phyloP scores from a whole-genome alignment of 2,113 vertebrate genomes.

The Anguilla rostrata region DNA sequence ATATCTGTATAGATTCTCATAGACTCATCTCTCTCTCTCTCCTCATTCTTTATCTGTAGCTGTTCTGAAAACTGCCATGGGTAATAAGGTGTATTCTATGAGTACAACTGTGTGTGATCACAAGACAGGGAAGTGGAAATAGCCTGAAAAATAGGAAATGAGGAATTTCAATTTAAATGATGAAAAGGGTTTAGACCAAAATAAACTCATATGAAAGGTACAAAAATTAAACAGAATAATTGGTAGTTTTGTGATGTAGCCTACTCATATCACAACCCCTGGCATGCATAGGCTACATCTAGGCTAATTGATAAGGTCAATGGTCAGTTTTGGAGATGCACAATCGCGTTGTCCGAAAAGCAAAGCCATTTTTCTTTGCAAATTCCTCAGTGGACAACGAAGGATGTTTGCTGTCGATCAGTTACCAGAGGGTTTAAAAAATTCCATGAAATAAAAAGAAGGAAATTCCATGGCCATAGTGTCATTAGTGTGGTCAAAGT shows the following conservation, averaged over 20 bases:
- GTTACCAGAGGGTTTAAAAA: not conserved
- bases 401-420: not conserved
- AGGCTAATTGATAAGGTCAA: not conserved
- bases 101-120: not conserved
- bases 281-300: not conserved
- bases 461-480: not conserved
- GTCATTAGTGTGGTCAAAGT: not conserved
- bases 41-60: not conserved
- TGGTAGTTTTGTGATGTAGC: not conserved
- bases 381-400: not conserved
- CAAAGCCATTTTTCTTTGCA: not conserved
- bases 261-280: not conserved
- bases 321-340: not conserved
- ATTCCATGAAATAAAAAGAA: not conserved
- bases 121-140: not conserved
- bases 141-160: not conserved
- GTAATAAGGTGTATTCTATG: not conserved
- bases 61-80: not conserved
- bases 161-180: not conserved
- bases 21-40: not conserved
- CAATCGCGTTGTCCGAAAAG: too few species aligned
- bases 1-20: not conserved
- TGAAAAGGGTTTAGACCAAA: not conserved
- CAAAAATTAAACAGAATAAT: not conserved
- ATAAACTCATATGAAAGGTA: not conserved